Evolutionary conservation across 2,888 invertebrate species (phyloP).

Genomic region (Torymus auratus): DNA sequence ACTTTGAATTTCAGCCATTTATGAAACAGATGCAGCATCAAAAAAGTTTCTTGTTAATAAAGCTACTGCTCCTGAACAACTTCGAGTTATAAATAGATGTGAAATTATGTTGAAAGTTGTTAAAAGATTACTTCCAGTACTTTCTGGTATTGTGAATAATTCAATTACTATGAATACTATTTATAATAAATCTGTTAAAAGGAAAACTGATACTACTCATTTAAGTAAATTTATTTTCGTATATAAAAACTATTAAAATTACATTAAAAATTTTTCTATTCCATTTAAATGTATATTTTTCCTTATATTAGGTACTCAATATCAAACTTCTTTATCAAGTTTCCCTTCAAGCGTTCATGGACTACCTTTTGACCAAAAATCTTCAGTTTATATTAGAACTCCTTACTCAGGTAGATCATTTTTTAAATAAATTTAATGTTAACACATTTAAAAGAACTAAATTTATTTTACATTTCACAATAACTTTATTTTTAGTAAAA

Average conservation of each 20-base stretch:
- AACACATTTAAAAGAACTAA: slow-evolving; percentile 3
- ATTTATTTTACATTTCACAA: slow-evolving; percentile 9
- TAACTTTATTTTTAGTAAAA: slow-evolving; percentile 66
- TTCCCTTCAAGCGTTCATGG: slow-evolving; percentile 64
- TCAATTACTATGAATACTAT: slow-evolving; percentile 65
- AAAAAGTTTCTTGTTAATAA: slow-evolving; percentile 69
- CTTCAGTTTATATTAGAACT: slow-evolving; percentile 70
- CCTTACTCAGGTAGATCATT: slow-evolving; percentile 72
- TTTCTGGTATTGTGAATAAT: slow-evolving; percentile 69
- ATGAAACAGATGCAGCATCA: slow-evolving; percentile 71
- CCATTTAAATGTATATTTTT: slow-evolving; percentile 31
- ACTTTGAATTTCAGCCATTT: slow-evolving; percentile 67
- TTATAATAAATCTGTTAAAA: slow-evolving; percentile 62
- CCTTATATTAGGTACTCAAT: slow-evolving; percentile 60
- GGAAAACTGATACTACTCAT: slow-evolving; percentile 65
- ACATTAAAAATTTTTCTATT: background rate
- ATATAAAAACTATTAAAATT: background rate
- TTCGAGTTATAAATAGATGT: slow-evolving; percentile 74
- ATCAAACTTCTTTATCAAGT: slow-evolving; percentile 43
- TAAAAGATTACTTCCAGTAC: slow-evolving; percentile 70
- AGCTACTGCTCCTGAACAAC: slow-evolving; percentile 72
- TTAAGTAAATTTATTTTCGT: slow-evolving; percentile 59
- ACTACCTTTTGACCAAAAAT: slow-evolving; percentile 64
- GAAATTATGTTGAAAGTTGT: slow-evolving; percentile 72
- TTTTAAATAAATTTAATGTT: background rate